Evolutionary conservation across 2,113 vertebrate genomes (phyloP).

Genomic region (Lasiurus borealis): DNA sequence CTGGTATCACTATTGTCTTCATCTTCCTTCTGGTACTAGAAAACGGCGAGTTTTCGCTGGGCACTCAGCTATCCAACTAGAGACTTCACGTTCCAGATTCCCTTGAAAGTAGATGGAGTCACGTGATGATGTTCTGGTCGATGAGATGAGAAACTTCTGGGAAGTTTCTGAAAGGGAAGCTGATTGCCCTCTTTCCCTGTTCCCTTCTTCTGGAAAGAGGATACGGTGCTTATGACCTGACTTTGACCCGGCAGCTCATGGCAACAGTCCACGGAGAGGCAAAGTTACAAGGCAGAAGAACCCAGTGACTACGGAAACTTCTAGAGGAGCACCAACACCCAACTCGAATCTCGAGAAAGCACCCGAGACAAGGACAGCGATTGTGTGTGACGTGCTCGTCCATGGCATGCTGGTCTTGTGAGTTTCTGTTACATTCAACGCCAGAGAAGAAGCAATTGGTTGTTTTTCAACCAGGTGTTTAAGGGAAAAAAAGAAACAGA

Average conservation of each 20-base stretch:
- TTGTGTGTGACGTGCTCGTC: background rate
- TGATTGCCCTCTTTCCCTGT: background rate
- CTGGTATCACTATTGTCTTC: background rate
- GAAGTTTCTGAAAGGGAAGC: background rate
- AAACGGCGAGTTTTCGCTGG: background rate
- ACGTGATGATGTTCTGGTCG: background rate
- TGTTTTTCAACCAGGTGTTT: conserved; percentile 20
- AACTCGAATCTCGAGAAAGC: background rate
- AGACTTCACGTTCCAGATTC: background rate
- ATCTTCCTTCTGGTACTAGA: background rate
- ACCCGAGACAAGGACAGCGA: background rate
- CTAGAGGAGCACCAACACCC: background rate
- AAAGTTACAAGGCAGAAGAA: background rate
- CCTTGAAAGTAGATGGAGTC: background rate
- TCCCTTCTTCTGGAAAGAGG: background rate
- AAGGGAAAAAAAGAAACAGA: background rate
- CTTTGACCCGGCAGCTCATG: background rate
- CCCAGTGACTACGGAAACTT: background rate
- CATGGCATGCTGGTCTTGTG: background rate
- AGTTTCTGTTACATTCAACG: background rate
- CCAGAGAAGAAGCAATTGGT: background rate
- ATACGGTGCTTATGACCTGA: background rate
- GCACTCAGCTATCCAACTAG: background rate
- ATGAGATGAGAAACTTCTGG: background rate
- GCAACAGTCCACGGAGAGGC: background rate